Evolutionary conservation across 2,888 invertebrate species (phyloP), one percentile per base, ranked within the genome.

Genomic region (Carterocephalus palaemon): DNA sequence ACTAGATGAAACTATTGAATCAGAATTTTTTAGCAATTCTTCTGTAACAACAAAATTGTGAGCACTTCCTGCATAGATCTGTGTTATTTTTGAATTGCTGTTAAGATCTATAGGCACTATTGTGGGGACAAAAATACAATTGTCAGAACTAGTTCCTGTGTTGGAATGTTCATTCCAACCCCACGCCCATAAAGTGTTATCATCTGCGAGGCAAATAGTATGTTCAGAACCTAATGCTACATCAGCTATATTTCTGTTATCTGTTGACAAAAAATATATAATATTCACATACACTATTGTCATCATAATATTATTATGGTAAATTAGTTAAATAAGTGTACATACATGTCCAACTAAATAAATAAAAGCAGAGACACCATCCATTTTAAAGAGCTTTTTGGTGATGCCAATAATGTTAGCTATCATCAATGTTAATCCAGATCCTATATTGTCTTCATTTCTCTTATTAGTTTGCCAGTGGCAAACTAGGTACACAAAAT

Each of bases 91-190:
- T 36, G 59, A 15, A 2, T 42, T 16, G 4, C 34, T 12, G 36
- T 32, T 48, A 16, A 43, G 8, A 31, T 70, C 60, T 16, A 82
- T 48, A 24, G 67, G 64, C 22, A 86, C 71, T 54, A 67, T 49
- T 9, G 75, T 77, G 10, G 86, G 86, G 29, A 50, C 48, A 47
- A 62, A 63, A 9, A 85, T 70, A 40, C 62, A 60, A 9, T 74
- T 66, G 23, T 60, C 67, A n/a, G 57, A 50, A n/a, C 56, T 56
- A 16, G 90, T 91, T 40, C 95, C 95, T 61, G 95, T 95, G 69
- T 93, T 95, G 23, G 93, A 93, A 78, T 95, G 95, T 64, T 96
- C 95, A 75, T 96, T 95, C 95, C 95, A 96, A 1, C 95, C 95
- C 95, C 95, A 96, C 10, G 92, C 90, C 64, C 90, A 91, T 3